Evolutionary conservation across 2,888 invertebrate genomes (phyloP), one percentile per base, ranked within the genome.

Genomic region (Agrochola circellaris): DNA sequence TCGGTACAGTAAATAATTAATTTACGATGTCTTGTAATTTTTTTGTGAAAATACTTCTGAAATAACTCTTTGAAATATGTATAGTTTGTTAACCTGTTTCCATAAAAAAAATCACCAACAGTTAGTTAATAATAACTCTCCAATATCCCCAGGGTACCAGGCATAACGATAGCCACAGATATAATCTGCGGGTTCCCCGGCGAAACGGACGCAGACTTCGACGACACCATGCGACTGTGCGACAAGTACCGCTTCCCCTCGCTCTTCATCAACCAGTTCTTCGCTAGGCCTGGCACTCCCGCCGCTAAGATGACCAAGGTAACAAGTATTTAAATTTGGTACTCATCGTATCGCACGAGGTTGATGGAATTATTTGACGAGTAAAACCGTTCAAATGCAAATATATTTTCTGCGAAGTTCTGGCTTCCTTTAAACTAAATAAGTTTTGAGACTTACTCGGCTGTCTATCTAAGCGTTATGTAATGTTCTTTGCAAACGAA

Each of bases 141-240:
- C 51, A 51, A 15, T n/a, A n/a, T 13, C 0, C 87, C 73, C 93
- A 98, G 98, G 84, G 99, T 99, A 0, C 98, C 98, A 0, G 98
- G 98, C 5, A 97, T 99, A 71, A 99, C 99, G 23, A 98, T 99
- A 90, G 99, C 99, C 0, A 99, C 99, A 0, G 99, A 99, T 93
- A 98, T 99, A 66, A 99, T 99, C 90, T 99, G 99, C 94, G 99
- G 99, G 0, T 99, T 99, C 95, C 99, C 99, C 0, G 99, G 99
- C 0, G 99, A 99, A 97, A 99, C 99, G 0, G 98, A 98, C 66
- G 94, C 95, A 20, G 99, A 99, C 94, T 99, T 99, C 95, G 97
- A 98, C 68, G 98, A 99, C 83, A 99, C 99, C 0, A 95, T 99
- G 97, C 93, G 96, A 0, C 96, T 99, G 0, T 99, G 99, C 87